Conservation (phyloP, 1,140 invertebrate genomes). For the Stenopsyche tienmushanensis region DNA sequence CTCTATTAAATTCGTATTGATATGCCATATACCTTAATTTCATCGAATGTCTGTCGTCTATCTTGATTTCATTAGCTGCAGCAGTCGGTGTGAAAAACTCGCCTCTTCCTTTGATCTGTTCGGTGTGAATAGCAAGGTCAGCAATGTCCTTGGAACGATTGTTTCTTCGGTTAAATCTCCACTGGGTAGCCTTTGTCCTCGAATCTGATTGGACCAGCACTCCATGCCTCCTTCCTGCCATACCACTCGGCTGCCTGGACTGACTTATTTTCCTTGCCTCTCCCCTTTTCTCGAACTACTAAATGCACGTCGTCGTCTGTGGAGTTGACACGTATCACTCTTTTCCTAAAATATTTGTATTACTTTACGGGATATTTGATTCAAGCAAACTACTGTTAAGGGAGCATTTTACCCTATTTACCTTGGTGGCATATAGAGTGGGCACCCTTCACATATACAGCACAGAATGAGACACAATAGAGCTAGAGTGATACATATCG, state of each 20-base stretch:
- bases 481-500: slow-evolving; percentile 69
- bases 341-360: slow-evolving; percentile 61
- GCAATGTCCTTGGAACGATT: slow-evolving; percentile 51
- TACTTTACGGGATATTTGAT: slow-evolving; percentile 42
- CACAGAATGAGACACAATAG: slow-evolving; percentile 72
- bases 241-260: slow-evolving; percentile 71
- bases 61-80: slow-evolving; percentile 53
- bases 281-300: slow-evolving; percentile 63
- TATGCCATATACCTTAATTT: slow-evolving; percentile 48
- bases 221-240: slow-evolving; percentile 74
- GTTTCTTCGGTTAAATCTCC: slow-evolving; percentile 72
- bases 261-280: slow-evolving; percentile 68
- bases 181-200: slow-evolving; percentile 65
- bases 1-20: neutral
- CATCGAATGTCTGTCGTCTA: slow-evolving; percentile 52
- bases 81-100: slow-evolving; percentile 50
- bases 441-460: slow-evolving; percentile 79
- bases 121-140: slow-evolving; percentile 24
- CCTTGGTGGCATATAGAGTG: slow-evolving; percentile 74
- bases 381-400: slow-evolving; percentile 34
- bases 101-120: slow-evolving; percentile 30
- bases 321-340: slow-evolving; percentile 71
- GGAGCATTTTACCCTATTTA: slow-evolving; percentile 45
- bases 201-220: slow-evolving; percentile 62
- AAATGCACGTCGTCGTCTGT: slow-evolving; percentile 70